Base-by-base conservation (phyloP, 2,888 invertebrate species). In the Fissipunctia ypsillon region DNA sequence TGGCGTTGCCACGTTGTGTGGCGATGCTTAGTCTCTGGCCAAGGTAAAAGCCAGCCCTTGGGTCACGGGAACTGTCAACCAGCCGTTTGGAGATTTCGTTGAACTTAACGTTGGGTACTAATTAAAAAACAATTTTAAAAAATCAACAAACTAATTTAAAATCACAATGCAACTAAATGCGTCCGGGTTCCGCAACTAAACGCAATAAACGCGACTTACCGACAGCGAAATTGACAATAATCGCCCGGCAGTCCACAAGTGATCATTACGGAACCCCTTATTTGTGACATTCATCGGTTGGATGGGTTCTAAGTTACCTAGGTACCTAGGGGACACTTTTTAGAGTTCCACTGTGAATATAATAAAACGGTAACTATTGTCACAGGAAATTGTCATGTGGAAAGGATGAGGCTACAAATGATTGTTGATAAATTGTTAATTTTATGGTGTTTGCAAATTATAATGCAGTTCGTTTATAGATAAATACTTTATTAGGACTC, bases 281-380 rank as follows among this genome's bases (percentile, higher is more conserved):
- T 92, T 93, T 92, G 89, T 81, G 81, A 84, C 88, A 89, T 91
- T 92, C 89, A 73, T 84, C 91, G 93, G 88, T 88, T 85, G 87
- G 91, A 83, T 92, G 91, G 82, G 73, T 83, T 76, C 90, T 91
- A 91, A 91, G 86, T 90, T 87, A 82, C 81, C 80, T 85, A 88
- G 73, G 66, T 80, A 79, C 64, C 72, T 74, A 81, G 76, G 85
- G 85, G 84, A 79, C 66, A 78, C 48, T 72, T 78, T 83, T 87
- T 84, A 81, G 80, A 73, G 80, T 80, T 79, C 78, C 78, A 43
- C 59, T 12, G 25, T 78, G 52, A 61, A 70, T 56, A 57, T 12
- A 52, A 45, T 35, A 67, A 83, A 83, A 78, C 82, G 50, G 28
- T 65, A 66, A 59, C 67, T 54, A 68, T 64, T 68, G 45, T 41